A percentile compares a stretch with the other conserved stretches of the same genome.
phyloP scores from a whole-genome alignment of 2,888 invertebrate species.

The Diplazon laetatorius region DNA sequence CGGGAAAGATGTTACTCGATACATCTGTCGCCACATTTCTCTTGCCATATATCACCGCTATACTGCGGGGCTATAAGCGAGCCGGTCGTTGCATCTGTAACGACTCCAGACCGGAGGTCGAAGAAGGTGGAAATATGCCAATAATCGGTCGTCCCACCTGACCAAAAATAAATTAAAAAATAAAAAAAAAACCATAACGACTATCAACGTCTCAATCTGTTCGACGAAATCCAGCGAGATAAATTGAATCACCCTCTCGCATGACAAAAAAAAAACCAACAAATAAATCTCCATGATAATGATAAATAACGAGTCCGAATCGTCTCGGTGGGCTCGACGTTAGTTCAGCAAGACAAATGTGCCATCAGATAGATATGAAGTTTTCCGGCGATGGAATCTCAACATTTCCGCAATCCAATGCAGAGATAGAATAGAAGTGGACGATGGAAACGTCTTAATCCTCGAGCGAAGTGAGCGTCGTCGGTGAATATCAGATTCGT shows the following conservation, averaged over 20 bases:
- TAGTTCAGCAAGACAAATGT: not conserved
- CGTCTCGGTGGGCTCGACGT: not conserved
- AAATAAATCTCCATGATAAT: too few species aligned
- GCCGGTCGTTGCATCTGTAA: not conserved
- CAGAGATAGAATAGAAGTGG: not conserved
- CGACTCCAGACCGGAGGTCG: not conserved
- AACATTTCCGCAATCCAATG: conserved; percentile 48
- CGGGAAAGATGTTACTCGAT: conserved; percentile 1
- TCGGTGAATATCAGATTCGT: not conserved
- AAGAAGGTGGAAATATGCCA: not conserved
- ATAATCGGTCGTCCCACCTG: not conserved
- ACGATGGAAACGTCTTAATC: conserved; percentile 44
- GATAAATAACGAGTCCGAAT: too few species aligned
- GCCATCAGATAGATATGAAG: not conserved
- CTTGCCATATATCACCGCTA: conserved; percentile 39
- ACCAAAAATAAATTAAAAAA: not conserved
- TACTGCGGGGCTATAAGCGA: not conserved
- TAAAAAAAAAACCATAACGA: not conserved
- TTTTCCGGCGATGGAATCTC: not conserved
- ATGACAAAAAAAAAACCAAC: too few species aligned
- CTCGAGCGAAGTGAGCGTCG: conserved; percentile 24
- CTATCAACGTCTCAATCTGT: not conserved
- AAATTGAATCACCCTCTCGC: too few species aligned
- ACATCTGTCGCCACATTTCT: conserved; percentile 57
- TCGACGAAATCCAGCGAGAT: not conserved